Conservation (phyloP, 2,888 invertebrate species). For the Tanaodytes sp. region DNA sequence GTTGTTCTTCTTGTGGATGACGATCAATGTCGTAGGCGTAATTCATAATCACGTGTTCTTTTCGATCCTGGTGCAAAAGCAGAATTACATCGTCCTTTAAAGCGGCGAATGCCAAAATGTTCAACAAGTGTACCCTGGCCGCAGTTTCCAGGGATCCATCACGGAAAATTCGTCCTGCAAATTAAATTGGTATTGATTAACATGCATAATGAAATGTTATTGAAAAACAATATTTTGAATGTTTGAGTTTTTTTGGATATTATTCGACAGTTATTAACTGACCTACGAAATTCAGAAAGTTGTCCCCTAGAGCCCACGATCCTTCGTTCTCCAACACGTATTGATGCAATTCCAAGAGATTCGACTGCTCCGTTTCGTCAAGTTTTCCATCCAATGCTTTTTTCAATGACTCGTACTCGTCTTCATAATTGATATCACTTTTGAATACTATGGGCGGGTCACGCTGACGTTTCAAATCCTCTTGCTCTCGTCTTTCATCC, state of each 20-base stretch:
- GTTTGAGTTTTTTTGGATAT: no score
- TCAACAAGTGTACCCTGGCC: conserved; percentile 80
- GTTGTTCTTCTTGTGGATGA: conserved; percentile 83
- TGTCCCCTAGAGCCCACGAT: conserved; percentile 93
- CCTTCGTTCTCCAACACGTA: conserved; percentile 92
- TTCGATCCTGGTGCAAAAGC: conserved; percentile 90
- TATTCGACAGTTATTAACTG: no score
- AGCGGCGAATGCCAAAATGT: conserved; percentile 84
- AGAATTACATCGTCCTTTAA: conserved; percentile 92
- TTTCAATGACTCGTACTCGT: conserved; percentile 83
- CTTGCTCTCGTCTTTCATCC: conserved; percentile 79
- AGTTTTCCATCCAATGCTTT: conserved; percentile 82
- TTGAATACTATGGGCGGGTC: conserved; percentile 88
- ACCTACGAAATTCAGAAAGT: conserved; percentile 88
- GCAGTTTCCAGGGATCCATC: conserved; percentile 77
- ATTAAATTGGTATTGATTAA: conserved; percentile 23
- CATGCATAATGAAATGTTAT: no score
- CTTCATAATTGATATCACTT: conserved; percentile 80
- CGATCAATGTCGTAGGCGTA: conserved; percentile 87
- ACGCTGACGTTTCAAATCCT: conserved; percentile 80
- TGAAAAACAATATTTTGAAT: no score
- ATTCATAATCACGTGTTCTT: conserved; percentile 90
- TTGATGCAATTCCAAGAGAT: conserved; percentile 87
- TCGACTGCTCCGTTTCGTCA: conserved; percentile 82
- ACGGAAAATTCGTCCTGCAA: conserved; percentile 77